Percentiles rank a stretch among this genome's conserved stretches.
Evolutionary conservation across 2,888 invertebrate species (phyloP).

Genomic region (Orthosia cruda): DNA sequence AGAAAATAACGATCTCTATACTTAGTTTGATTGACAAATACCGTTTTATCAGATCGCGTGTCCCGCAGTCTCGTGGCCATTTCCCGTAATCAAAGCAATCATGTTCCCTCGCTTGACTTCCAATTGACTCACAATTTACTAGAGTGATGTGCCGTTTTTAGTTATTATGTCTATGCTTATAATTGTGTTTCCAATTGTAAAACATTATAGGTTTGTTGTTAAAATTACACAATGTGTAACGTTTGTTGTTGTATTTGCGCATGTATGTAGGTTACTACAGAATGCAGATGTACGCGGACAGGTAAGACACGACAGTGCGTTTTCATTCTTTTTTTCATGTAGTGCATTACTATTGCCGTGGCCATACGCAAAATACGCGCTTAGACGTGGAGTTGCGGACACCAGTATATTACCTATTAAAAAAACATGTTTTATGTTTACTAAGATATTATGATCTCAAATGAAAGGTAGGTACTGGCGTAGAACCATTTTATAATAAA

Average conservation of each 20-base stretch:
- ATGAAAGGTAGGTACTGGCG: too few species aligned
- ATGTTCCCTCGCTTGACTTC: conserved; percentile 14
- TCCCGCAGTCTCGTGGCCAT: not conserved
- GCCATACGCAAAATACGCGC: too few species aligned
- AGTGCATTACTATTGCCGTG: too few species aligned
- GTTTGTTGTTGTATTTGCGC: not conserved
- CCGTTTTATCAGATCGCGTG: conserved; percentile 28
- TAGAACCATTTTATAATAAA: too few species aligned
- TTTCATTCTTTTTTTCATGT: too few species aligned
- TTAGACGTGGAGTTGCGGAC: too few species aligned
- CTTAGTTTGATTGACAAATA: not conserved
- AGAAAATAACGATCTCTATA: not conserved
- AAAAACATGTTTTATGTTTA: too few species aligned
- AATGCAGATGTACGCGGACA: too few species aligned
- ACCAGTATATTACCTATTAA: too few species aligned
- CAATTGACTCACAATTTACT: conserved; percentile 26
- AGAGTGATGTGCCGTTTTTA: conserved; percentile 27
- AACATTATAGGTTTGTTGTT: not conserved
- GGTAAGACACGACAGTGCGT: too few species aligned
- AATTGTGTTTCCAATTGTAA: conserved; percentile 10
- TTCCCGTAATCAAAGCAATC: conserved; percentile 2
- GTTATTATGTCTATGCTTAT: conserved; percentile 1
- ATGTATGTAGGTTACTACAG: not conserved
- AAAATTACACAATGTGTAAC: conserved; percentile 2
- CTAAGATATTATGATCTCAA: too few species aligned